Base-by-base conservation (phyloP, 1,140 invertebrate genomes). In the Proctacanthus coquilletti region DNA sequence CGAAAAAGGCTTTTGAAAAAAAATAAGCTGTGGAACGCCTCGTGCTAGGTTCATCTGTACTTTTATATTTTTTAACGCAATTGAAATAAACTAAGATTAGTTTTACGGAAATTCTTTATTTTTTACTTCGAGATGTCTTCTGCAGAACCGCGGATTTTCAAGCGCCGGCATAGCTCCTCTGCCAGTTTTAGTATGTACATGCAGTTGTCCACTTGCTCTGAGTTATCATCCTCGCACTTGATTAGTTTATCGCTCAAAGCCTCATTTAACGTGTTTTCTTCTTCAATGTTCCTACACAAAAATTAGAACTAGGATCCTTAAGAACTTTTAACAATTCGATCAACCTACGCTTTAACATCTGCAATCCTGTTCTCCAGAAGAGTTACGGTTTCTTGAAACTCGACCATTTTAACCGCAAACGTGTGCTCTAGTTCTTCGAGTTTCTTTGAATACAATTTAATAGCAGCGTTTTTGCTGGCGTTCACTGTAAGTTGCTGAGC, bases 1-100 rank as follows among this genome's bases (percentile, higher is more conserved):
- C 77, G 0, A 72, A 72, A 45, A 60, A 60, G 34, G 51, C 50
- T 14, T 30, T 45, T 2, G 21, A 31, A 11, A 19, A 29, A 38
- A 23, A 21, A n/a, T n/a, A n/a, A n/a, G n/a, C n/a, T n/a, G n/a
- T n/a, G n/a, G n/a, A n/a, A n/a, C n/a, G n/a, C n/a, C n/a, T n/a
- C n/a, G n/a, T n/a, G n/a, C n/a, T n/a, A n/a, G n/a, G n/a, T n/a
- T n/a, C n/a, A n/a, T n/a, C n/a, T n/a, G n/a, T n/a, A n/a, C n/a
- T n/a, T n/a, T n/a, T n/a, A n/a, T n/a, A n/a, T n/a, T n/a, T n/a
- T n/a, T n/a, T n/a, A n/a, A n/a, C n/a, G n/a, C n/a, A n/a, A n/a
- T n/a, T n/a, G n/a, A n/a, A n/a, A n/a, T n/a, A n/a, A n/a, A n/a
- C n/a, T n/a, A n/a, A n/a, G n/a, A n/a, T n/a, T n/a, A n/a, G n/a